phyloP scores from a whole-genome alignment of 2,797 vertebrate species.

The Anguilla pacifica region DNA sequence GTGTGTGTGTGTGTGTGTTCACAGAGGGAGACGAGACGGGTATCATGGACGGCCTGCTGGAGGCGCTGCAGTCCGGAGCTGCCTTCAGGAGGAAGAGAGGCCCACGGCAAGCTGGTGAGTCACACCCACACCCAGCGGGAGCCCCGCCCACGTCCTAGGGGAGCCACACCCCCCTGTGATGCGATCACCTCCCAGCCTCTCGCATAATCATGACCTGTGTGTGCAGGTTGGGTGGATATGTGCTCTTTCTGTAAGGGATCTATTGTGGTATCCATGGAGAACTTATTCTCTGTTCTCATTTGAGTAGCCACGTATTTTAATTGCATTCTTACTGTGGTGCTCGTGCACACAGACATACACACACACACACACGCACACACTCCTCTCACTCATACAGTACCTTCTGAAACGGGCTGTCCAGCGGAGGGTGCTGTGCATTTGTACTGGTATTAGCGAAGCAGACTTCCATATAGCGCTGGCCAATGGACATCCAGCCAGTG shows the following conservation, averaged over 20 bases:
- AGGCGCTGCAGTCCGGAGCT: slow-evolving; percentile 78
- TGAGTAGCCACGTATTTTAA: neutral
- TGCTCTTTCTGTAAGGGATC: neutral
- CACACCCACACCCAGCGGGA: neutral
- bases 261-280: neutral
- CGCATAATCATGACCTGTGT: neutral
- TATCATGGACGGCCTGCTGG: slow-evolving; percentile 81
- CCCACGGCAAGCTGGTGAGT: slow-evolving; percentile 77
- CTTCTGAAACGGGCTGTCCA: neutral
- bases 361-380: neutral
- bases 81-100: slow-evolving; percentile 81
- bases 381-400: neutral
- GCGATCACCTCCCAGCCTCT: neutral
- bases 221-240: neutral
- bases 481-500: neutral
- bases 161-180: neutral
- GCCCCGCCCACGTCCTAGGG: neutral
- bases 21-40: slow-evolving; percentile 79
- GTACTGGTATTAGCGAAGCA: neutral
- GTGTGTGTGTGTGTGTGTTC: slow-evolving; percentile 40
- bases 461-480: neutral
- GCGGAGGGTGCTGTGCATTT: neutral
- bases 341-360: neutral
- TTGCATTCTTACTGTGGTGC: neutral
- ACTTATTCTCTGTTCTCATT: neutral